Base-by-base conservation (phyloP, 2,888 invertebrate genomes). In the Pammene aurita region DNA sequence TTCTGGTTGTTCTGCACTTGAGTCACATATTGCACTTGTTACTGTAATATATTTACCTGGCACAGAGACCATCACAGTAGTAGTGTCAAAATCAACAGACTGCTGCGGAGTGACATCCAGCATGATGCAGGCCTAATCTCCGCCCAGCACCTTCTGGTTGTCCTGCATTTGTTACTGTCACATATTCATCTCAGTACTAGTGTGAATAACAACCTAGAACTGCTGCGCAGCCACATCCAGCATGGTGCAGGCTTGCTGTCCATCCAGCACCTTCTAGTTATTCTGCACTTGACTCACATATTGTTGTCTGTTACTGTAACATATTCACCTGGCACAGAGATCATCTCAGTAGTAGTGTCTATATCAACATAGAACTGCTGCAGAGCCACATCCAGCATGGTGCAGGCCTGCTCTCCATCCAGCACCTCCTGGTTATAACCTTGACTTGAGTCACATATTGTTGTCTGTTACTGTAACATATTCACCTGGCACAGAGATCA, bases 311-410 rank as follows among this genome's bases (percentile, higher is more conserved):
- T n/a, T n/a, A n/a, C n/a, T n/a, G n/a, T n/a, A n/a, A n/a, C n/a
- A n/a, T n/a, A 2, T 54, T 72, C 77, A 87, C 89, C 88, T 60
- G 85, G 73, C 14, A 86, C 84, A 67, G 87, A 80, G 68, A 87
- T 85, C 16, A 89, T 79, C 77, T 83, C 80, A 41, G 85, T 68
- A 13, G 88, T n/a, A n/a, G 83, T 86, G 50, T 87, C 82, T 34
- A 88, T 85, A 79, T 89, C 84, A 46, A 90, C 85, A 79, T 80
- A 89, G 72, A 87, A n/a, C 35, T 88, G 87, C 70, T 90, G 89
- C 9, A 85, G 75, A 11, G 83, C 74, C 11, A 86, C 84, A 77
- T 87, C 85, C 78, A 86, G 89, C 9, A 85, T 82, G 2, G 84
- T 76, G 71, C 85, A 84, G 0, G 85, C 74, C 56, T 85, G 81